phyloP scores from a whole-genome alignment of 2,888 invertebrate genomes.

The Eupsilia transversa region DNA sequence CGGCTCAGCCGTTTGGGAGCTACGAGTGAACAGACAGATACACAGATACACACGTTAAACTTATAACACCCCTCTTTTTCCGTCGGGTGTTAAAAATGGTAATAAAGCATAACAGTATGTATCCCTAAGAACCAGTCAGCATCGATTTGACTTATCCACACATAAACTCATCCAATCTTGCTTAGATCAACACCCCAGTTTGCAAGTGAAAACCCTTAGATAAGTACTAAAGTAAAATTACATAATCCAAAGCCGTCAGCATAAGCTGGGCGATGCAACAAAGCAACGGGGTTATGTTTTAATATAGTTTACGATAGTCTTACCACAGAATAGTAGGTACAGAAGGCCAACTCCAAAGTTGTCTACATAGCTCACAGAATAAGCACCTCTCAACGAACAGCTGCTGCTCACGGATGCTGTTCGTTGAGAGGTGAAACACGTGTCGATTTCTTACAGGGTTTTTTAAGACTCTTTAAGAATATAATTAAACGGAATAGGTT shows the following conservation, averaged over 20 bases:
- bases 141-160: neutral
- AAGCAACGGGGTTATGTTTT: constrained; percentile 49
- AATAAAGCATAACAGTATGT: neutral
- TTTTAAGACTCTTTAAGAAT: no score
- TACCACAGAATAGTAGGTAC: neutral
- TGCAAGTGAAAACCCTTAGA: constrained; percentile 5
- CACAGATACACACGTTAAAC: no score
- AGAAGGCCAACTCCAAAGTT: constrained; percentile 13
- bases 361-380: neutral
- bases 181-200: constrained; percentile 22
- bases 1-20: no score
- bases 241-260: constrained; percentile 33
- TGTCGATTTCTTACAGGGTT: no score
- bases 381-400: no score
- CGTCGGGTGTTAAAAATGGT: no score
- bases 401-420: no score
- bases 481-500: no score
- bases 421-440: no score
- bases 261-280: constrained; percentile 47
- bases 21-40: no score
- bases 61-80: no score
- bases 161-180: constrained; percentile 6
- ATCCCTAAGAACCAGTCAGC: neutral
- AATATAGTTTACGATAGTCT: constrained; percentile 52
- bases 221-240: constrained; percentile 39